Evolutionary conservation across 2,113 vertebrate species (phyloP).

Genomic region (Phoxinus phoxinus): DNA sequence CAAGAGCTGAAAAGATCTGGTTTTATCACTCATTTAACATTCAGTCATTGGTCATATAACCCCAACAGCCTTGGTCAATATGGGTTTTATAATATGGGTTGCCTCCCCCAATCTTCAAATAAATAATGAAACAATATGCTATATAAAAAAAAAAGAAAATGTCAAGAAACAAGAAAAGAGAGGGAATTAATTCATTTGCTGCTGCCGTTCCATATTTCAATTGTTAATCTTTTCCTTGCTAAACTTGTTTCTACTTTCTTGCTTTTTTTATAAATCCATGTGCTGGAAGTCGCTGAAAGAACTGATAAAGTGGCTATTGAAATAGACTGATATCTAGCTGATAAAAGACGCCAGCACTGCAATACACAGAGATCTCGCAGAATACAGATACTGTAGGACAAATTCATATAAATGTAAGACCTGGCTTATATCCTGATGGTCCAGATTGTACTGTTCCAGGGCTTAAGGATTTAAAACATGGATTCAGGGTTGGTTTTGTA

Average conservation of each 20-base stretch:
- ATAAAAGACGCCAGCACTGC: not conserved
- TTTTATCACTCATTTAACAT: conserved; percentile 23
- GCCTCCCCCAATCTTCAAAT: not conserved
- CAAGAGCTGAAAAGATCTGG: conserved; percentile 17
- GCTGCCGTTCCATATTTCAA: not conserved
- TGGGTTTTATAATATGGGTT: not conserved
- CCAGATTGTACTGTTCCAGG: conserved; percentile 6
- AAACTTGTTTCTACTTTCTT: not conserved
- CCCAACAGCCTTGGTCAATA: not conserved
- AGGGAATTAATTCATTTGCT: not conserved
- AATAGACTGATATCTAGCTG: conserved; percentile 4
- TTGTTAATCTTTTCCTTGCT: not conserved
- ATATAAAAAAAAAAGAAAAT: too few relatives aligned
- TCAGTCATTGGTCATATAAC: not conserved
- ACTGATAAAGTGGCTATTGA: not conserved
- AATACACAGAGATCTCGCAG: not conserved
- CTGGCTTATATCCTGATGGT: not conserved
- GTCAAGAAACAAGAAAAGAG: not conserved
- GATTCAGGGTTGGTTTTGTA: not conserved
- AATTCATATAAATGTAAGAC: not conserved
- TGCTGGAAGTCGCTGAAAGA: conserved; percentile 17
- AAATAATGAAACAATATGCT: not conserved
- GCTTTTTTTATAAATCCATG: not conserved
- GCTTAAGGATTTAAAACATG: not conserved
- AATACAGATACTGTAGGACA: not conserved